Base-by-base conservation (phyloP, 2,113 vertebrate genomes). In the Ondatra zibethicus region DNA sequence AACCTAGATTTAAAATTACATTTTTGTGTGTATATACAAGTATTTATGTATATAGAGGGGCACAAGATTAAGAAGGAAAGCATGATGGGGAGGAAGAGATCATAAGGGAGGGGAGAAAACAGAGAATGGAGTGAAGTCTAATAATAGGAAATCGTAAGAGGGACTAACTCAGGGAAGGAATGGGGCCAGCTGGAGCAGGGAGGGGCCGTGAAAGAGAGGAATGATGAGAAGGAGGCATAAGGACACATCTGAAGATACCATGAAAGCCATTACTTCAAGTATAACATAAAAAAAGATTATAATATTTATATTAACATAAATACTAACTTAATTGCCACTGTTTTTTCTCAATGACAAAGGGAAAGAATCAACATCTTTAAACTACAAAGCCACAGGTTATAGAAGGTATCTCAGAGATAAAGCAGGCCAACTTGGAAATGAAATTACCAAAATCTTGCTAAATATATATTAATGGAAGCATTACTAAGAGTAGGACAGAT, bases 311-410 rank as follows among this genome's bases (percentile, higher is more conserved):
- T n/a, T 52, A 93, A 63, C 29, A 82, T 31, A 21, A 72, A 68
- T 68, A 72, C 9, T 50, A 70, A 87, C 21, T 89, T 80, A 91
- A 16, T 45, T 78, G 50, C 2, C 58, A 91, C 4, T 68, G 52
- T 36, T 81, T 52, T 80, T 92, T 42, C 29, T 63, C 52, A 91
- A 21, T 55, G 72, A 88, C 14, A 85, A 89, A 39, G 12, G 23
- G 45, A 23, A 95, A 81, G 61, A 33, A n/a, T 87, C 89, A 45
- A 80, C 3, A 93, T 63, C 92, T 93, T 87, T 89, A 21, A 76
- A 58, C 47, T 23, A 90, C 94, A 87, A 73, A 78, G 31, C 19
- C 45, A 84, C 3, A 66, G 25, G 10, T 88, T 75, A 50, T 7
- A 87, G 58, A 86, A 76, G 21, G 85, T 91, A 78, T 36, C 78